Conservation (phyloP, 2,797 vertebrate species). For the Columba guinea region DNA sequence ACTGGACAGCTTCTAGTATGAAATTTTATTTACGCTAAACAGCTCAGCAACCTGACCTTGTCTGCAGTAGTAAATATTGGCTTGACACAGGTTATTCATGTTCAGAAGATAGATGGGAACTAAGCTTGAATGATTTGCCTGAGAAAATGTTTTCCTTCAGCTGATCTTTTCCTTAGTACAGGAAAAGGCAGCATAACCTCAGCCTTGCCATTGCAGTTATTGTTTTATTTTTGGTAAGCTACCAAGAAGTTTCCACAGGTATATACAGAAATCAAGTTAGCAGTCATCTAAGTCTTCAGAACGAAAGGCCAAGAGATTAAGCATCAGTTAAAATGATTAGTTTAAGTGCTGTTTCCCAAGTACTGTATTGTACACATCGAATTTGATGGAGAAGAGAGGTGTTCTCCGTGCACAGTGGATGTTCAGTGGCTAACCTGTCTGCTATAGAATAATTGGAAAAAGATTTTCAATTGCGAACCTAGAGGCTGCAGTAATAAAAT, state of each 20-base stretch:
- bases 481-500: neutral
- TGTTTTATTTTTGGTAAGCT: slow-evolving; percentile 24
- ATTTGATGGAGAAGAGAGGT: neutral
- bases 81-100: neutral
- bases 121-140: neutral
- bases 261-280: neutral
- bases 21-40: neutral
- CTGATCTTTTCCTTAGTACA: neutral
- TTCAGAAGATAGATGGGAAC: neutral
- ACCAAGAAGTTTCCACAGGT: neutral
- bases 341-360: neutral
- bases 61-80: neutral
- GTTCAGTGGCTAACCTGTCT: neutral
- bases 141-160: neutral
- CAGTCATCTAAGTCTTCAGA: neutral
- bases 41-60: neutral
- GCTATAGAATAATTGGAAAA: neutral
- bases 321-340: neutral
- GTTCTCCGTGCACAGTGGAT: neutral
- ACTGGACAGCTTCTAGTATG: neutral
- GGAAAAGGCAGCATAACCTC: neutral
- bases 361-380: fast-evolving
- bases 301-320: neutral
- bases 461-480: neutral
- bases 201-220: neutral